Base-by-base conservation (phyloP, 2,888 invertebrate species). In the Liodrosophila aerea region DNA sequence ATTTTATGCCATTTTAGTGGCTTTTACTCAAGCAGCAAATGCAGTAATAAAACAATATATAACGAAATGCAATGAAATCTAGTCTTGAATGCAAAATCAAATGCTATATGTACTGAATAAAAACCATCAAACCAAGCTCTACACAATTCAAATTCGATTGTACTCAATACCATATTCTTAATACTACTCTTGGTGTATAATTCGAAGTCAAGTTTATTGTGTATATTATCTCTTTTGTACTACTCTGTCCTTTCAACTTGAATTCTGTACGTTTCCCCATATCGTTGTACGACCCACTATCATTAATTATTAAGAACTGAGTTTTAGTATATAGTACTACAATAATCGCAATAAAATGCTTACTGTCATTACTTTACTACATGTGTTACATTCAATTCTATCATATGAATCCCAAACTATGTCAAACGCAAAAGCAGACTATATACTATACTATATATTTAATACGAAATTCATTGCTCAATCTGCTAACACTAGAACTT, bases 1-100 rank as follows among this genome's bases (percentile, higher is more conserved):
- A 84, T 76, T 80, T 80, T 81, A 73, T 70, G 77, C 81, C 85
- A 65, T 68, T 82, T 81, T 82, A 70, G 73, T 64, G 15, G 16
- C 18, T 77, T 66, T 72, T 66, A 72, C 68, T 61, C 52, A 47
- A 72, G 57, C 59, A 62, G 64, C 56, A 61, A 64, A 43, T 1
- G 44, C 4, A 51, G 39, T 59, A 69, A 78, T 77, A 52, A 72
- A 76, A 31, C 40, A 43, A 16, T 4, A 15, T 50, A 34, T 49
- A 57, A 31, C 18, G 51, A 49, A 45, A 41, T 30, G 41, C 60
- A 60, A 68, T 44, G 39, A 72, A 54, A 45, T 76, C 77, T 84
- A 84, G 84, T 78, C 78, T 43, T 62, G 65, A 70, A 66, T 33
- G 11, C 12, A 52, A 50, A 41, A 49, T 39, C 18, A 22, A 56